Evolutionary conservation across 2,888 invertebrate genomes (phyloP), one percentile per base, ranked within the genome.

Genomic region (Meta bourneti): DNA sequence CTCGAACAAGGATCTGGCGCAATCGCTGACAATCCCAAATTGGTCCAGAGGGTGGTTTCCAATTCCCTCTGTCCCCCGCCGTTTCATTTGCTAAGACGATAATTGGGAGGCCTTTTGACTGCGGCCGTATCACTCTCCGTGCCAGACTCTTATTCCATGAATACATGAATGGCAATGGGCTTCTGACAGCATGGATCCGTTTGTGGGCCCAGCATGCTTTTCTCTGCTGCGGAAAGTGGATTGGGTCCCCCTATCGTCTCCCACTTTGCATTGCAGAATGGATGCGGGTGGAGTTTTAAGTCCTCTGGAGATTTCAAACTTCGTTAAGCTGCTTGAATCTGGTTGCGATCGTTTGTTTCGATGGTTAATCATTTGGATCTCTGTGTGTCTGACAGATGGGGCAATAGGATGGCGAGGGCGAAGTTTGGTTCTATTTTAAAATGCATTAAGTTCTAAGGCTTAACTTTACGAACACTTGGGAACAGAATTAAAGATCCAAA

Each of bases 71-170:
- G 34, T 52, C 88, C 70, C 89, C 83, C 71, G 78, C 77, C n/a
- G 83, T 90, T 90, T 90, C 89, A 90, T 90, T 75, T 83, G 83
- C 83, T 49, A 20, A 77, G 72, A 71, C n/a, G 83, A 84, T 84
- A 90, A 90, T 90, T 90, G 84, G 83, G 70, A 9, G 79, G 52
- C 70, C 61, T 86, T 79, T 79, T 49, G 70, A 52, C n/a, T 54
- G 52, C 61, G 70, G 71, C 71, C 78, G 72, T 86, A 49, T 48
- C 20, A 71, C 71, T 85, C 52, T 52, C 84, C 6, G 16, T 52
- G 7, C 51, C 70, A 51, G 69, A 83, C 79, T 71, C 54, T 80
- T 88, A 34, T 61, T 49, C 81, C 84, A 79, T 90, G 89, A 83
- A 90, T 90, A 78, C 61, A 90, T 90, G 89, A 90, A 90, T 90